These are phyloP conservation scores for Pristionchus mayeri DNA, from an alignment of 2,888 invertebrate genomes.

Conservation along the genomic window DNA sequence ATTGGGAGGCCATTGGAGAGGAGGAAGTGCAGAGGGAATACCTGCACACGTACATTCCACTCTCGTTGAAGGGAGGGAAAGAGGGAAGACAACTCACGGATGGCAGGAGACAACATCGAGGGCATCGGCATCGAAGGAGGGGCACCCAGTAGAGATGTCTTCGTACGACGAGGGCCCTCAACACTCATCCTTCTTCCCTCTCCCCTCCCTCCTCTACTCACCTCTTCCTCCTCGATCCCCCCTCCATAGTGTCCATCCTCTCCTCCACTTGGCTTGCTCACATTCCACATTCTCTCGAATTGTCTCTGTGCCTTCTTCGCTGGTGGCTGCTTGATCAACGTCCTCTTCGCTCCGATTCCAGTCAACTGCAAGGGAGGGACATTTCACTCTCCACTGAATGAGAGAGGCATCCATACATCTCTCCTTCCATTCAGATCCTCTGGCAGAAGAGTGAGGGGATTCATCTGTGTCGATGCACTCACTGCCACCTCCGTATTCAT, in stretches of 20 bases:
- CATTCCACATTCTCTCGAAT: conserved; percentile 76
- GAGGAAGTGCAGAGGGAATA: conserved; percentile 18
- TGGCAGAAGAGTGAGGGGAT: conserved; percentile 54
- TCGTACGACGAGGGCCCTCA: conserved; percentile 47
- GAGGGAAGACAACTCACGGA: neutral
- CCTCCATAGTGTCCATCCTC: conserved; percentile 32
- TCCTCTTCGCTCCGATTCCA: conserved; percentile 63
- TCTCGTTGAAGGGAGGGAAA: neutral
- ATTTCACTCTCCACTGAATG: neutral
- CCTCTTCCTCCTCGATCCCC: conserved; percentile 27
- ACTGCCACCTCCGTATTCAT: conserved; percentile 66
- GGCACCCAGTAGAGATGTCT: conserved; percentile 53
- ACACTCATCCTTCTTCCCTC: neutral
- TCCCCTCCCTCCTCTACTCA: neutral
- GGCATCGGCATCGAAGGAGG: conserved; percentile 51
- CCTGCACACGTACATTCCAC: neutral
- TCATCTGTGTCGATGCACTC: conserved; percentile 6
- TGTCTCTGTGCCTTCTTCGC: conserved; percentile 75
- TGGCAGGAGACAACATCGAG: conserved; percentile 49
- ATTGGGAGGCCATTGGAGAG: conserved; percentile 44
- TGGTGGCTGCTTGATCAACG: conserved; percentile 75
- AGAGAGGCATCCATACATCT: conserved; percentile 40
- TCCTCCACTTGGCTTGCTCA: conserved; percentile 54
- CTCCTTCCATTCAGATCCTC: conserved; percentile 59
- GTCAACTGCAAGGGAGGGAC: conserved; percentile 49